Conservation (phyloP, 2,888 invertebrate species). For the Caenorhabditis zanzibari region DNA sequence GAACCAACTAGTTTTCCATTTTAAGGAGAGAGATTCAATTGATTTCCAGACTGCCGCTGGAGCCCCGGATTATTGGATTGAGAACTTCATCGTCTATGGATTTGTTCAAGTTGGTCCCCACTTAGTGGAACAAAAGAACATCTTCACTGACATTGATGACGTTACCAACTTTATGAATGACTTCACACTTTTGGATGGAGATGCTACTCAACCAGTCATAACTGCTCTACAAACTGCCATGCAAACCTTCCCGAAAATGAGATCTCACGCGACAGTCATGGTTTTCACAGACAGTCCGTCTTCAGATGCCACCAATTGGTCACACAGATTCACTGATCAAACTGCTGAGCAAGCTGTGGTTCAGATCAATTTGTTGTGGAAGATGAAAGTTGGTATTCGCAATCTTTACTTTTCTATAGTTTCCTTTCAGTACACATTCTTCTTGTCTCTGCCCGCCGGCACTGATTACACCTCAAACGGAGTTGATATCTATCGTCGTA, state of each 20-base stretch:
- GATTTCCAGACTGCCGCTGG: conserved; percentile 4
- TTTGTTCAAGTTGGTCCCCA: conserved; percentile 20
- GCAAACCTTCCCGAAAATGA: conserved; percentile 47
- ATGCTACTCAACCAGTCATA: conserved; percentile 45
- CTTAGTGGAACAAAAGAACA: not conserved
- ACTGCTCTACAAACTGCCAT: conserved; percentile 41
- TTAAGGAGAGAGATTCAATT: too few species aligned
- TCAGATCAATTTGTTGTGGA: conserved; percentile 62
- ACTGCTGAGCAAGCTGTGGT: conserved; percentile 48
- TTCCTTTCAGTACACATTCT: conserved; percentile 34
- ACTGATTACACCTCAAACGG: conserved; percentile 32
- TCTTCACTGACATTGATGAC: not conserved
- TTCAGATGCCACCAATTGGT: conserved; percentile 46
- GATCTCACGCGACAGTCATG: conserved; percentile 45
- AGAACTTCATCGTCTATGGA: conserved; percentile 57
- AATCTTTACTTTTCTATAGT: not conserved
- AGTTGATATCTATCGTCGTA: conserved; percentile 42
- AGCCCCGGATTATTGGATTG: conserved; percentile 44
- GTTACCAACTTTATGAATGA: conserved; percentile 20
- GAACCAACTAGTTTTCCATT: not conserved
- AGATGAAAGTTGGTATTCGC: conserved; percentile 34
- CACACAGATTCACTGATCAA: conserved; percentile 48
- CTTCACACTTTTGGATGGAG: conserved; percentile 35
- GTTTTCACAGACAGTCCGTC: conserved; percentile 55
- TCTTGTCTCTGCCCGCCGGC: conserved; percentile 33